Percentiles rank a stretch among this genome's conserved stretches.
Conservation (phyloP, 2,113 vertebrate genomes). For the Corythoichthys intestinalis region DNA sequence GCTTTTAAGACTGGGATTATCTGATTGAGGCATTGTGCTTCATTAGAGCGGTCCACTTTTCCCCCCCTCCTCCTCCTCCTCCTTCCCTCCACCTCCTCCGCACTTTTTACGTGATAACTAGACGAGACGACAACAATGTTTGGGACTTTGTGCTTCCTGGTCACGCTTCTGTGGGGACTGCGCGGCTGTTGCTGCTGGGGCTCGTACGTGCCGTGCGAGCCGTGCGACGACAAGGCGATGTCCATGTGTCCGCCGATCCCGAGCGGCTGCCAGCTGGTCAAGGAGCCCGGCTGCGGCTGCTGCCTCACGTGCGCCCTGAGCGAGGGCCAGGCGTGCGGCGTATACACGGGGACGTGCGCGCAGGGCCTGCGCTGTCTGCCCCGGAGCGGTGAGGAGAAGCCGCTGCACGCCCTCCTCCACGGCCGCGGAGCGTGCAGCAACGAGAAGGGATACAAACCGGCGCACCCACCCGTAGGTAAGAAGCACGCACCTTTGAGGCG, state of each 20-base stretch:
- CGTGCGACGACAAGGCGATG: slow-evolving; percentile 91
- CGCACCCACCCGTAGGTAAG: slow-evolving; percentile 81
- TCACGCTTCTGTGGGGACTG: slow-evolving; percentile 79
- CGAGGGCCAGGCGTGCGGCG: slow-evolving; percentile 91
- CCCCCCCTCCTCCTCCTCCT: slow-evolving; percentile 32
- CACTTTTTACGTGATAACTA: slow-evolving; percentile 24
- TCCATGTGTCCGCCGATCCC: slow-evolving; percentile 90
- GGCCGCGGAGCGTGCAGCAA: slow-evolving; percentile 91
- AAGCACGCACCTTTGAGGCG: slow-evolving; percentile 25
- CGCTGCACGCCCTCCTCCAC: slow-evolving; percentile 93
- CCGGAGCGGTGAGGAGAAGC: slow-evolving; percentile 92
- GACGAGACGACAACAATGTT: slow-evolving; percentile 72
- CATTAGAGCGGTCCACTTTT: slow-evolving; percentile 50
- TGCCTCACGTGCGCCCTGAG: slow-evolving; percentile 94
- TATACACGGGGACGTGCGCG: slow-evolving; percentile 94
- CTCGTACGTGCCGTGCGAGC: slow-evolving; percentile 94
- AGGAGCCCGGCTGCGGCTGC: slow-evolving; percentile 98
- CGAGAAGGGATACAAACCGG: slow-evolving; percentile 92
- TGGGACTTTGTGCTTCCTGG: slow-evolving; percentile 77
- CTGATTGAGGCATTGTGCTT: slow-evolving; percentile 61
- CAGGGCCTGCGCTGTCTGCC: slow-evolving; percentile 91
- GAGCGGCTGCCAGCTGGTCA: slow-evolving; percentile 91
- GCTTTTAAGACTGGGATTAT: slow-evolving; percentile 69
- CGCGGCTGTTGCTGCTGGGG: slow-evolving; percentile 80
- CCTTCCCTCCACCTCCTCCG: slow-evolving; percentile 4